phyloP scores from a whole-genome alignment of 2,797 vertebrate genomes.

The Pristis pectinata region DNA sequence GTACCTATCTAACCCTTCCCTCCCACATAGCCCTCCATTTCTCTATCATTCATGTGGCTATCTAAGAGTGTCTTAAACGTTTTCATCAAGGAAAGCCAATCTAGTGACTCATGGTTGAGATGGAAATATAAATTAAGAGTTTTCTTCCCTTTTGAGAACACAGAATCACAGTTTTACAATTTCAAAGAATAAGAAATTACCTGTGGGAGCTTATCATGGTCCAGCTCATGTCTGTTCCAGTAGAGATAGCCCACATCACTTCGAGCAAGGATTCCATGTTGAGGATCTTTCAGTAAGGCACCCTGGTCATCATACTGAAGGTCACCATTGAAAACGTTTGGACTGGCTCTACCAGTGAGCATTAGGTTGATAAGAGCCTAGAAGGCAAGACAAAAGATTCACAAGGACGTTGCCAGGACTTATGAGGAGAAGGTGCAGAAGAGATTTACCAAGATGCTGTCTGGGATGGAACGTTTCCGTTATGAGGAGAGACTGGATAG shows the following conservation, averaged over 20 bases:
- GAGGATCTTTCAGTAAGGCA: slow-evolving; percentile 44
- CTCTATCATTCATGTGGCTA: too few species aligned
- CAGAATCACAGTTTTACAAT: neutral
- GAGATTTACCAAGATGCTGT: too few species aligned
- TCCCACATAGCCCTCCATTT: too few species aligned
- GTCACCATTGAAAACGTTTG: slow-evolving; percentile 62
- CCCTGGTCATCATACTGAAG: slow-evolving; percentile 46
- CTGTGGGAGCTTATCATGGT: slow-evolving; percentile 50
- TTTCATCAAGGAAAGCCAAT: neutral
- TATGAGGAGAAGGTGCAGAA: too few species aligned
- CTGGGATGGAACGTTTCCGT: too few species aligned
- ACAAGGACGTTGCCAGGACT: neutral
- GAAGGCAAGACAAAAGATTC: neutral
- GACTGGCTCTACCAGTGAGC: slow-evolving; percentile 65
- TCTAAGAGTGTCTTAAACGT: neutral
- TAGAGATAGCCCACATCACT: slow-evolving; percentile 66
- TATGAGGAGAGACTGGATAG: too few species aligned
- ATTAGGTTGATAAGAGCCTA: slow-evolving; percentile 75
- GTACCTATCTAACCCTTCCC: too few species aligned
- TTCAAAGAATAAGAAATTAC: slow-evolving; percentile 45
- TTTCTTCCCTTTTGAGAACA: neutral
- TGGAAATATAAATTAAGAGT: neutral
- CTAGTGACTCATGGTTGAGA: neutral
- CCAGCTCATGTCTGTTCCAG: slow-evolving; percentile 56
- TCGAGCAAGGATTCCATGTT: slow-evolving; percentile 59